Conservation (phyloP, 1,140 invertebrate genomes). For the Gerris buenoi region DNA sequence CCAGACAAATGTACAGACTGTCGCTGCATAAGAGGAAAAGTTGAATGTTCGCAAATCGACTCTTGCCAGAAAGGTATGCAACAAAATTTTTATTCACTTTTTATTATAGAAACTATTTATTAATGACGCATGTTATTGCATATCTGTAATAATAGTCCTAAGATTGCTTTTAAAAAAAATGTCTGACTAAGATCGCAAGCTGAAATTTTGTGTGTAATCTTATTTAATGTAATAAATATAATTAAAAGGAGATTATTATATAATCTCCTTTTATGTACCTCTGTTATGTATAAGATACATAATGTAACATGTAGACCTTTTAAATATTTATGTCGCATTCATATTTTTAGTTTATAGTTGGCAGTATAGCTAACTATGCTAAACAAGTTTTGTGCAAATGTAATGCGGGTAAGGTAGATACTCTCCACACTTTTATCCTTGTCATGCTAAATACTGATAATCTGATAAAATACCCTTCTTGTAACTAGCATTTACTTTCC, state of each 20-base stretch:
- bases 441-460: no score
- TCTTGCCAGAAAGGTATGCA: constrained; percentile 24
- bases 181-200: no score
- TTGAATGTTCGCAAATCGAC: constrained; percentile 35
- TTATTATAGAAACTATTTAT: no score
- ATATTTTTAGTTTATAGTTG: background rate
- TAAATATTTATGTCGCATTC: background rate
- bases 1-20: constrained; percentile 47
- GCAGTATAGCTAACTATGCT: background rate
- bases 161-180: no score
- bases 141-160: no score
- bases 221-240: constrained; percentile 21
- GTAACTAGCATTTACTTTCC: no score
- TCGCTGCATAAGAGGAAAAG: constrained; percentile 37
- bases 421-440: background rate
- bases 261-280: background rate
- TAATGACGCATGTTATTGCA: no score
- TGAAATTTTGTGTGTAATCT: constrained; percentile 9
- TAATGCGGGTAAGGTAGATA: constrained; percentile 2
- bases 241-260: constrained; percentile 12
- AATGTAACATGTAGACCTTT: background rate
- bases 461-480: no score
- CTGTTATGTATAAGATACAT: background rate
- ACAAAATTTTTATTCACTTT: no score
- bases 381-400: background rate